Percentiles rank a stretch among this genome's conserved stretches.
Evolutionary conservation across 1,140 invertebrate genomes (phyloP).

Genomic region (Eueides isabella): DNA sequence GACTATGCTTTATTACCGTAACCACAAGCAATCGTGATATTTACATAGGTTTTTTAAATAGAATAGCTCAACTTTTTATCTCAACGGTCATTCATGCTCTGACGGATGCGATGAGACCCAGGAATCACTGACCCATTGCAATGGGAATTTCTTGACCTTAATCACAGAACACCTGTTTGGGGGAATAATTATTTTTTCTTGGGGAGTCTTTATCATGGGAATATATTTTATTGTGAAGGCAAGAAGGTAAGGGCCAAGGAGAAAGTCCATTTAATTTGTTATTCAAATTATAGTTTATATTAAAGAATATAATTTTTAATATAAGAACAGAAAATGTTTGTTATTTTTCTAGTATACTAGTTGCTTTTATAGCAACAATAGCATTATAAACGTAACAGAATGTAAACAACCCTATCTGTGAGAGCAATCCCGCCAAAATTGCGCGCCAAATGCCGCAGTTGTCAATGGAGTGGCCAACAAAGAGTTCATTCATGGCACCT

Average conservation of each 20-base stretch:
- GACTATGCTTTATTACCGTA: not conserved
- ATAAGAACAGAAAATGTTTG: not conserved
- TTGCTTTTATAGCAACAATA: not conserved
- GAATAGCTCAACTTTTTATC: constrained; percentile 34
- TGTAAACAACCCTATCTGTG: constrained; percentile 43
- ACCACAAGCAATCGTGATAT: not conserved
- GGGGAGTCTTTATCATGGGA: constrained; percentile 76
- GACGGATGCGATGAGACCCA: constrained; percentile 47
- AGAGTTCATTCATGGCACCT: constrained; percentile 72
- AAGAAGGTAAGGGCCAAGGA: constrained; percentile 8
- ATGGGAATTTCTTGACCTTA: constrained; percentile 76
- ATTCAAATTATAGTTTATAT: constrained; percentile 4
- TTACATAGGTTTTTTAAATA: constrained; percentile 3
- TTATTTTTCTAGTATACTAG: not conserved
- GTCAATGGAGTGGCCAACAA: constrained; percentile 71
- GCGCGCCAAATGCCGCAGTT: constrained; percentile 70
- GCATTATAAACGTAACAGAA: not conserved
- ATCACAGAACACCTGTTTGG: constrained; percentile 65
- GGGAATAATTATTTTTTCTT: constrained; percentile 52
- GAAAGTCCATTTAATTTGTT: constrained; percentile 15
- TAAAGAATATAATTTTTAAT: not conserved
- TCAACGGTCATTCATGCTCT: constrained; percentile 70
- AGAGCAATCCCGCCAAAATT: constrained; percentile 60
- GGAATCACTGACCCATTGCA: constrained; percentile 63
- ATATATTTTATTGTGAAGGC: constrained; percentile 50